Conservation (phyloP, 2,113 vertebrate genomes). For the Meles meles region DNA sequence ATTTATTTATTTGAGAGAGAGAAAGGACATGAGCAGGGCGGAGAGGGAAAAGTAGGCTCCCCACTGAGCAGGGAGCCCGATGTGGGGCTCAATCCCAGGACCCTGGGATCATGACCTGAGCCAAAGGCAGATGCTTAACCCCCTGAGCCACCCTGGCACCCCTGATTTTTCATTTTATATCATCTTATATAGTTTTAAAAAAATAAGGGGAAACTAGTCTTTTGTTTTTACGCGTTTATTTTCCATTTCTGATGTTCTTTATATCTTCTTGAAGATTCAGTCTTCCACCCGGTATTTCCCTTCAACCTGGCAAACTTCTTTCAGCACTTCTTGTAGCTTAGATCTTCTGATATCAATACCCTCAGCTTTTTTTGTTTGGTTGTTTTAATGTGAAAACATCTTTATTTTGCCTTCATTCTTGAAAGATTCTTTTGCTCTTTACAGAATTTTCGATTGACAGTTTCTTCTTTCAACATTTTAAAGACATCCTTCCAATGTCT, state of each 20-base stretch:
- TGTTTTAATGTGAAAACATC: background rate
- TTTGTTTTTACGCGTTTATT: background rate
- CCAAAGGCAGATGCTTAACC: background rate
- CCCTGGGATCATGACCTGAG: background rate
- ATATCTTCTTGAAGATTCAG: background rate
- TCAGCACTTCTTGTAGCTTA: background rate
- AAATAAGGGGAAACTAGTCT: background rate
- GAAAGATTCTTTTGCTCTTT: background rate
- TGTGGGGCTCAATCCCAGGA: background rate
- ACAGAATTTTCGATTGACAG: background rate
- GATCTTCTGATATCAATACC: background rate
- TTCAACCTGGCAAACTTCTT: background rate
- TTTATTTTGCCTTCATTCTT: background rate
- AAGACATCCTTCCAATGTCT: background rate
- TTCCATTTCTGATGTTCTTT: background rate
- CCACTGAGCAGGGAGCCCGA: background rate
- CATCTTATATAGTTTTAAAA: background rate
- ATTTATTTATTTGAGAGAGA: background rate
- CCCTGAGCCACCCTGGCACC: background rate
- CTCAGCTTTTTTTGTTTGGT: background rate
- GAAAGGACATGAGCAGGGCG: background rate
- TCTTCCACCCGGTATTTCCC: background rate
- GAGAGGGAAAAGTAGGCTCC: background rate
- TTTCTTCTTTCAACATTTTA: background rate
- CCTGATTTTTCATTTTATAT: background rate